Base-by-base conservation (phyloP, 1,140 invertebrate species). In the Papilio polytes region DNA sequence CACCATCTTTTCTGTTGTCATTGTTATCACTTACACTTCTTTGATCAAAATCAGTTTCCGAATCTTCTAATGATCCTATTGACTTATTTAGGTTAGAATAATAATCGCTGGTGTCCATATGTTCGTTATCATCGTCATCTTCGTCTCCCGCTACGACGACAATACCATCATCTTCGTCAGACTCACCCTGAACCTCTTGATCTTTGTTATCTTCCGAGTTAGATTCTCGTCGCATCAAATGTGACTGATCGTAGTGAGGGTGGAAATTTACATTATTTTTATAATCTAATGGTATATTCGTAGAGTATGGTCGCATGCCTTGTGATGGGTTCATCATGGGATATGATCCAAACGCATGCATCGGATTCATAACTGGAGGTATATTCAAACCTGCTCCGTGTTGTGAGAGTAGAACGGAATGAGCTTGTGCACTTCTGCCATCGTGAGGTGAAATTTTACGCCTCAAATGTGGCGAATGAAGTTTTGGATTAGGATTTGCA, bases 401-500 rank as follows among this genome's bases (percentile, higher is more conserved):
- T 3, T 97, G 97, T 63, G 97, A 97, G 83, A 98, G 96, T 8
- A 98, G 95, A 15, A 98, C 93, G 12, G 97, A 97, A 91, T 98
- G 98, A 20, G 97, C 96, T 95, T 98, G 98, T 1, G 98, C 97
- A 83, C 97, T 98, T 83, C 98, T 96, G 0, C 98, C 98, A 87
- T 99, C 98, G 86, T 99, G 98, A 10, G 98, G 98, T 81, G 98
- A 98, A 85, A 99, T 98, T 95, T 99, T 99, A 86, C 98, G 95
- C 66, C 98, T 95, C 80, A 98, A 89, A 91, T 99, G 98, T 2
- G 99, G 98, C 9, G 98, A 99, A 94, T 99, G 99, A 7, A 99
- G 95, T 93, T 99, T 99, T 0, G 99, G 99, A 95, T 99, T 99
- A 0, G 99, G 99, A 94, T 99, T 99, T 9, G 99, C 98, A 92